These are phyloP conservation scores for Yponomeuta sedellus DNA, from an alignment of 2,888 invertebrate species.

Conservation along the genomic window DNA sequence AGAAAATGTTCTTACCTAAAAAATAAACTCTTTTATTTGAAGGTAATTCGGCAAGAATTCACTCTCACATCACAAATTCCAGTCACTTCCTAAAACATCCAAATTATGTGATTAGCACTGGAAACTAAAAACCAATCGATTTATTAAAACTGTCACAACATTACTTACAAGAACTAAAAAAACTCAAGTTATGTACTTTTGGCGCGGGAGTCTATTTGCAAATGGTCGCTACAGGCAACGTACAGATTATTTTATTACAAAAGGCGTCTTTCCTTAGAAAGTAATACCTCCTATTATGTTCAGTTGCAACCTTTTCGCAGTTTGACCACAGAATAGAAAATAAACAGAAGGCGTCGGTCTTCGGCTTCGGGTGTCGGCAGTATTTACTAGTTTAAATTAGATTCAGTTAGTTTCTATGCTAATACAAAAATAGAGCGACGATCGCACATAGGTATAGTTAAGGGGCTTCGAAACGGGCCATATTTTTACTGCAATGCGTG, in stretches of 20 bases:
- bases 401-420: too few relatives aligned
- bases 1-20: too few relatives aligned
- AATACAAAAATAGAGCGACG: too few relatives aligned
- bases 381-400: too few relatives aligned
- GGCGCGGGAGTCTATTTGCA: background rate
- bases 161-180: background rate
- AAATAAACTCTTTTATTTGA: too few relatives aligned
- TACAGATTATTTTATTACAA: slow-evolving; percentile 21
- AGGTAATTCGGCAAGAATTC: too few relatives aligned
- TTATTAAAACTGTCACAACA: background rate
- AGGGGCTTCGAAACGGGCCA: too few relatives aligned
- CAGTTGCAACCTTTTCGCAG: slow-evolving; percentile 45
- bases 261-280: slow-evolving; percentile 21
- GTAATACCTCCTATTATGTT: slow-evolving; percentile 36
- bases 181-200: background rate
- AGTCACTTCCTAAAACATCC: too few relatives aligned
- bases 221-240: background rate
- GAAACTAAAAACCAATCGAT: background rate
- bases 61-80: too few relatives aligned
- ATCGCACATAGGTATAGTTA: too few relatives aligned
- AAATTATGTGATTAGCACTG: too few relatives aligned
- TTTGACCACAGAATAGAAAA: slow-evolving; percentile 12
- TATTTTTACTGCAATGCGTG: too few relatives aligned
- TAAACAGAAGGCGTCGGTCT: background rate
- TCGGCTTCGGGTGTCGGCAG: background rate